Conservation (phyloP, 2,113 vertebrate species). For the Engystomops pustulosus region DNA sequence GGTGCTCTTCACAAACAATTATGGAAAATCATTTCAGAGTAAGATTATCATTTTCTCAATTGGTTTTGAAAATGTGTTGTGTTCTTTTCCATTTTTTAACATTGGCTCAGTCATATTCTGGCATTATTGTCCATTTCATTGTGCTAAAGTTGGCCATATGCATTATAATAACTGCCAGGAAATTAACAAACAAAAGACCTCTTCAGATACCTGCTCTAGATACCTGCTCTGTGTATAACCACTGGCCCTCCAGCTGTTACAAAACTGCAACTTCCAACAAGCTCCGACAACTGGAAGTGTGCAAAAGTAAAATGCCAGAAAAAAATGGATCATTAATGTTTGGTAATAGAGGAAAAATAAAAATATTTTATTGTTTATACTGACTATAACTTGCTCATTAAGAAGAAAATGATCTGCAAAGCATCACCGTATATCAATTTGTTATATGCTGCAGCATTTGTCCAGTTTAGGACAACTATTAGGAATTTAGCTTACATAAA, state of each 20-base stretch:
- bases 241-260: not conserved
- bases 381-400: no score
- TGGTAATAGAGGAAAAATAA: no score
- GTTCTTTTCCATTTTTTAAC: slow-evolving; percentile 10
- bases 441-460: no score
- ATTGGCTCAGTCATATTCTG: not conserved
- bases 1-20: slow-evolving; percentile 23
- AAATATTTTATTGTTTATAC: no score
- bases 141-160: not conserved
- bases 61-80: slow-evolving; percentile 2
- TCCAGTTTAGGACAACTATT: no score
- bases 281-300: not conserved
- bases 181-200: not conserved
- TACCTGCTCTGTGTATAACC: not conserved
- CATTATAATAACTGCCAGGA: not conserved
- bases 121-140: not conserved
- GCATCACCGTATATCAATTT: no score
- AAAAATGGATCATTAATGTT: no score
- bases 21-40: slow-evolving; percentile 20
- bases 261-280: not conserved
- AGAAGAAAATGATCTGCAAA: no score
- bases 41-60: slow-evolving; percentile 18
- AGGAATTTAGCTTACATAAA: no score
- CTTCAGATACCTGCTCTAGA: not conserved
- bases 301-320: no score